Evolutionary conservation across 1,140 invertebrate genomes (phyloP), one percentile per base, ranked within the genome.

Genomic region (Phymorhynchus buccinoides): DNA sequence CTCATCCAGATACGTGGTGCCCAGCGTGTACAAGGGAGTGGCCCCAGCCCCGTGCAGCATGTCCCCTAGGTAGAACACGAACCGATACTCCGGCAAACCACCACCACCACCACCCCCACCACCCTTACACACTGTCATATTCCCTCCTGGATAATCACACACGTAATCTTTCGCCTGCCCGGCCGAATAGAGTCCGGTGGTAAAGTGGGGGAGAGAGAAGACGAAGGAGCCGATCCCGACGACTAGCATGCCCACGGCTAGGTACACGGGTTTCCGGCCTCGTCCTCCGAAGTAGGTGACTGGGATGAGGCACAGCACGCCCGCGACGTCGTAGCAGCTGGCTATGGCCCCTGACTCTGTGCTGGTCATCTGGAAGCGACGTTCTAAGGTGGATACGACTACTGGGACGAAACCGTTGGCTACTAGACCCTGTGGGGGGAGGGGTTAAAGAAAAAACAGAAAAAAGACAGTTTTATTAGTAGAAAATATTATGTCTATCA

Each of bases 131-230:
- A 44, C 39, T 4, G 48, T 52, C 18, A 86, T 87, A 14, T 48
- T 81, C 79, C 88, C 90, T 16, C 16, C 62, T n/a, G n/a, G n/a
- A n/a, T n/a, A n/a, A 30, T 37, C 87, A 88, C 89, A 90, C 39
- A 88, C 85, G 9, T 30, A 6, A 41, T 86, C 9, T 79, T 73
- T 62, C 18, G 75, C 73, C 27, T 66, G 56, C 48, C 62, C 73
- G 14, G 88, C 85, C 6, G 66, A 30, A 80, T 93, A 93, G 6
- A 62, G 14, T 16, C 84, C 89, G 1, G 90, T 87, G n/a, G 96
- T 96, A 91, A 99, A 98, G 93, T 99, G 98, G 9, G 98, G 98
- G 79, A 98, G 95, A 92, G 97, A 96, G 92, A 99, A 99, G 75
- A 99, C 95, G 89, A 99, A 95, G 39, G 97, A 98, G 0, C 98